phyloP scores from a whole-genome alignment of 2,797 vertebrate genomes.

The Melanotaenia maccullochi region DNA sequence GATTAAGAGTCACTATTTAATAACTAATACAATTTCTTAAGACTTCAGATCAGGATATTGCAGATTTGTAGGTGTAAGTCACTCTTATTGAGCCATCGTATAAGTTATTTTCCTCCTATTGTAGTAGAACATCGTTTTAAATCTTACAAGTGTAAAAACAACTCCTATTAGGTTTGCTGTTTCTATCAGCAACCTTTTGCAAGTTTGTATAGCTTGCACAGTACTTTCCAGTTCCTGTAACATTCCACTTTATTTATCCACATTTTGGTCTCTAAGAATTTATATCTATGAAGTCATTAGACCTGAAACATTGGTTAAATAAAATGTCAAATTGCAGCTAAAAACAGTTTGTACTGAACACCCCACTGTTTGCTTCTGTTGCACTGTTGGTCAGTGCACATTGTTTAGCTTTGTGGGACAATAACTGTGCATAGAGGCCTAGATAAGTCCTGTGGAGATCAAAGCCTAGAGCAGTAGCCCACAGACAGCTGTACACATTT shows the following conservation, averaged over 20 bases:
- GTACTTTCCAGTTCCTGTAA: background rate
- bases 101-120: background rate
- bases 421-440: constrained; percentile 51
- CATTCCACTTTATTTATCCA: background rate
- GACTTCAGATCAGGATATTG: background rate
- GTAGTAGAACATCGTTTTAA: background rate
- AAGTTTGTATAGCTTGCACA: background rate
- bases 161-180: background rate
- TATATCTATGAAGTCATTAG: background rate
- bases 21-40: background rate
- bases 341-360: constrained; percentile 25
- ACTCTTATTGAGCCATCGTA: background rate
- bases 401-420: constrained; percentile 48
- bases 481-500: constrained; percentile 52
- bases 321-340: background rate
- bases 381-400: constrained; percentile 15
- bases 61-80: background rate
- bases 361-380: constrained; percentile 10
- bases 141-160: background rate
- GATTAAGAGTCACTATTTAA: background rate
- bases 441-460: constrained; percentile 71
- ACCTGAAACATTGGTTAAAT: background rate
- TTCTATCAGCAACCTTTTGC: background rate
- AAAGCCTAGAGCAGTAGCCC: constrained; percentile 66
- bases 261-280: background rate